Percentiles rank a stretch among this genome's conserved stretches.
Conservation (phyloP, 2,113 vertebrate genomes). For the Miniopterus natalensis region DNA sequence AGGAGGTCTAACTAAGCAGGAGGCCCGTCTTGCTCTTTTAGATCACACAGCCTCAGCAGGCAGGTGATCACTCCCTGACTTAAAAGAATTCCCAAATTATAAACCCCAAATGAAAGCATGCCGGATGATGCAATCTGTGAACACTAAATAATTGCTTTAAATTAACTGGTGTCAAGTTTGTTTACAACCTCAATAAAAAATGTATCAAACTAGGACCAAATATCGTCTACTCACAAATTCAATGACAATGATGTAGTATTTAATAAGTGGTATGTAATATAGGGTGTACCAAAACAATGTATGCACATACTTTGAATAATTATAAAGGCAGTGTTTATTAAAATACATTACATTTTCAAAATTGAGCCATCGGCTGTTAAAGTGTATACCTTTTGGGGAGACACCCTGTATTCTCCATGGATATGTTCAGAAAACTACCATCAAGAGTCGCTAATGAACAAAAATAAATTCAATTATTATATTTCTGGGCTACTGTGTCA, state of each 20-base stretch:
- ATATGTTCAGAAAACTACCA: not conserved
- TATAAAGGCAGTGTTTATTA: too few species aligned
- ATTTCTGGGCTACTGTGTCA: constrained; percentile 24
- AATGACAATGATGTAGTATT: not conserved
- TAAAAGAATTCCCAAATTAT: constrained; percentile 30
- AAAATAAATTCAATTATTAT: not conserved
- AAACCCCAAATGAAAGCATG: constrained; percentile 34
- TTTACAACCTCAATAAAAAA: not conserved
- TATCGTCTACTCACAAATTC: constrained; percentile 5
- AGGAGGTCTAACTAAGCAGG: constrained; percentile 39
- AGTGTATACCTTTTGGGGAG: too few species aligned
- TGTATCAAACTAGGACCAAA: constrained; percentile 16
- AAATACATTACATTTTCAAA: too few species aligned
- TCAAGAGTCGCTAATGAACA: not conserved
- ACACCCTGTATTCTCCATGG: not conserved
- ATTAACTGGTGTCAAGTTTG: not conserved
- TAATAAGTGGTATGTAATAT: not conserved
- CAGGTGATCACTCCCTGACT: not conserved
- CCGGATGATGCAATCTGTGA: not conserved
- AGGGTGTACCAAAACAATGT: too few species aligned
- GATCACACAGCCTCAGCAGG: not conserved
- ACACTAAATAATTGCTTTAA: constrained; percentile 31
- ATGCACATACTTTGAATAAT: too few species aligned
- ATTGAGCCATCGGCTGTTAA: too few species aligned
- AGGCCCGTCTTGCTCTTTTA: not conserved